Base-by-base conservation (phyloP, 2,113 vertebrate species). In the Malurus alboscapulatus region DNA sequence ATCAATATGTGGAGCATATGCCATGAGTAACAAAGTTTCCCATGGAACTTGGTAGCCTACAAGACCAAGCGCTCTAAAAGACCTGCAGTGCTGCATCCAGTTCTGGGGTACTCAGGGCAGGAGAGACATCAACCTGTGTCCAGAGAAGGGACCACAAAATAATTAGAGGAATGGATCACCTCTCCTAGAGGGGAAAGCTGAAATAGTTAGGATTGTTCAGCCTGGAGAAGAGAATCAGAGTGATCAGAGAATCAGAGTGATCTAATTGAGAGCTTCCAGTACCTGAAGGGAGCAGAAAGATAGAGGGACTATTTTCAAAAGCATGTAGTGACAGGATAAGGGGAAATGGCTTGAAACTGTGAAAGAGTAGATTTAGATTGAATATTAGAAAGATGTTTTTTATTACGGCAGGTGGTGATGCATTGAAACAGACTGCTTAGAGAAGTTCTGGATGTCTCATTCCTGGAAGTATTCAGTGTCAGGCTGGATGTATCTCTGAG, bases 391-490 rank as follows among this genome's bases (percentile, higher is more conserved):
- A 44, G 32, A 51, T 44, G 9, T 27, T 9, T 21, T 73, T 50
- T 51, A 19, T 32, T 65, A 21, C 44, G 22, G 22, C 8, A 19
- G 7, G 7, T 65, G 5, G 4, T 0, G 1, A 80, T 21, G 13
- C 44, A 54, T 27, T 58, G 15, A 32, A 24, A 58, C 8, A 11
- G 7, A 8, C 25, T 66, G 38, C 21, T 36, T 58, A 51, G 32
- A 73, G 26, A 80, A 19, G 6, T 73, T 50, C 59, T 45, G 27
- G 6, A 14, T 81, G 5, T 2, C 15, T 6, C 27, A 58, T 29
- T 2, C 36, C 18, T 66, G 22, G 21, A 51, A 66, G 8, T 21
- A 18, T n/a, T 51, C 32, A 38, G 7, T 0, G 0, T 50, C 44
- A 57, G 30, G 5, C 6, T 57, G 26, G 36, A 45, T 24, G 15